A percentile compares a stretch with the other conserved stretches of the same genome.
These are phyloP conservation scores for Epicampocera succincta DNA, from an alignment of 2,888 invertebrate genomes.

Conservation along the genomic window DNA sequence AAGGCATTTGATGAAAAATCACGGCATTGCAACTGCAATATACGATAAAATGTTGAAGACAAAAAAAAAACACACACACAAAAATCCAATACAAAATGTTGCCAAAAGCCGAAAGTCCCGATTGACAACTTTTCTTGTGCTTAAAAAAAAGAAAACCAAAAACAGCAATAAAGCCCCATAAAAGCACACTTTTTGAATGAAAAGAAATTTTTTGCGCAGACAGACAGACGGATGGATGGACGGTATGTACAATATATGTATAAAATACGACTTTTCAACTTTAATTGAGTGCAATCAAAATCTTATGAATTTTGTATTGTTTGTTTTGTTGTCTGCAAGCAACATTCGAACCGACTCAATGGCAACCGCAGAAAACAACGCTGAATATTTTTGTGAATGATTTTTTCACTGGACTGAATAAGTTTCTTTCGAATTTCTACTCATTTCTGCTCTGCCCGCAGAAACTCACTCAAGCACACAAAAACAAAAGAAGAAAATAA, in stretches of 20 bases:
- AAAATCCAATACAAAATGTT: conserved; percentile 36
- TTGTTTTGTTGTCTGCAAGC: not conserved
- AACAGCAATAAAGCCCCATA: conserved; percentile 32
- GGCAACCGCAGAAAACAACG: conserved; percentile 22
- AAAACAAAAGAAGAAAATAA: conserved; percentile 16
- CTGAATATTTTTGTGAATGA: conserved; percentile 54
- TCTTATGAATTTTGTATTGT: conserved; percentile 31
- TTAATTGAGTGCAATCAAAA: conserved; percentile 68
- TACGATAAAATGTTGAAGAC: conserved; percentile 29
- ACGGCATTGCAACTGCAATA: conserved; percentile 52
- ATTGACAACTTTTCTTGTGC: conserved; percentile 71
- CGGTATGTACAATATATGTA: not conserved
- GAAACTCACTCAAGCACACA: conserved; percentile 37
- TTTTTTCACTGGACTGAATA: conserved; percentile 8
- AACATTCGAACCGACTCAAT: conserved; percentile 49
- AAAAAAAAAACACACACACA: not conserved
- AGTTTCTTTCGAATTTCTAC: conserved; percentile 5
- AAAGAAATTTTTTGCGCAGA: conserved; percentile 56
- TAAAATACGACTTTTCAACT: conserved; percentile 68
- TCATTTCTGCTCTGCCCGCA: conserved; percentile 2
- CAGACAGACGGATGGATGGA: not conserved
- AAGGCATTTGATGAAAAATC: conserved; percentile 65
- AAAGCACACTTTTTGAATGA: conserved; percentile 35
- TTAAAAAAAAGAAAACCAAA: conserved; percentile 41
- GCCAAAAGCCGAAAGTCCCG: conserved; percentile 67